Evolutionary conservation across 1,140 invertebrate species (phyloP).

Genomic region (Leptonema lineaticorne): DNA sequence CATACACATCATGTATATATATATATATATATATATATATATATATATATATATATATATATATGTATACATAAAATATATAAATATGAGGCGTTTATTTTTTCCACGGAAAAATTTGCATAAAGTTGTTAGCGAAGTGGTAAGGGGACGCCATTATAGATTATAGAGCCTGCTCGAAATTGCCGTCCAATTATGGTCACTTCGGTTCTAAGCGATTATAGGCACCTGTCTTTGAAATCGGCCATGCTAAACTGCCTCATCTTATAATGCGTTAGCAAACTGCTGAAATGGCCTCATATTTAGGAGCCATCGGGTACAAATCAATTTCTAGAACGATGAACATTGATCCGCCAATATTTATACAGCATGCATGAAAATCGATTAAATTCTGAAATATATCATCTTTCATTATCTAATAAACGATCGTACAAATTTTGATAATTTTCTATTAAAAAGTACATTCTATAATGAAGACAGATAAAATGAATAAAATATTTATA

Average conservation of each 20-base stretch:
- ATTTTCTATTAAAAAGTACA: no score
- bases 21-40: no score
- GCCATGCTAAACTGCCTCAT: background rate
- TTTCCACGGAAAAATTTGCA: conserved; percentile 5
- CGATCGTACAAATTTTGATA: no score
- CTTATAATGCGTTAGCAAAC: no score
- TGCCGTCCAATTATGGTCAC: conserved; percentile 17
- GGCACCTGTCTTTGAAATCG: conserved; percentile 9
- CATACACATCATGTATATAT: no score
- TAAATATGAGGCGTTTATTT: background rate
- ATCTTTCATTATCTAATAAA: no score
- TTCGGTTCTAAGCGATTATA: conserved; percentile 11
- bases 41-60: no score
- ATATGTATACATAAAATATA: background rate
- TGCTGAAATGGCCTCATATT: conserved; percentile 5
- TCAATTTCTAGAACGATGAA: conserved; percentile 1
- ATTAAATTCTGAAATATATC: no score
- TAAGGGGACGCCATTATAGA: conserved; percentile 12
- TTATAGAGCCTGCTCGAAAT: conserved; percentile 7
- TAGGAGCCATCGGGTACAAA: conserved; percentile 1
- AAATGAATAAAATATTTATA: no score
- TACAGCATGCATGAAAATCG: no score
- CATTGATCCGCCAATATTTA: no score
- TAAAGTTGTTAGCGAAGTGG: conserved; percentile 6
- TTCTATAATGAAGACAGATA: no score